Base-by-base conservation (phyloP, 1,140 invertebrate species). In the Lysiphlebus fabarum region DNA sequence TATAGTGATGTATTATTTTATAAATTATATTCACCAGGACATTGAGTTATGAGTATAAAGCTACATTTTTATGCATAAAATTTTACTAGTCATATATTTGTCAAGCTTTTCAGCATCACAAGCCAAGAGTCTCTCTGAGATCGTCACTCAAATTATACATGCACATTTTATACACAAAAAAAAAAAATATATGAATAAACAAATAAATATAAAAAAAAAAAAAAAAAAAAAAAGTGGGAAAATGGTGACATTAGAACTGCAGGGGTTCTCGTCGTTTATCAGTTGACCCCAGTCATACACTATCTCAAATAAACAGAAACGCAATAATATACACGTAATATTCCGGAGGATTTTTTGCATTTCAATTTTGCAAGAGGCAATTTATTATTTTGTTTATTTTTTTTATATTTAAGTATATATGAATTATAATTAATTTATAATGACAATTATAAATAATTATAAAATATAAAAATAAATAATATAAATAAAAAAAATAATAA, bases 391-490 rank as follows among this genome's bases (percentile, higher is more conserved):
- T 49, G 26, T 49, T 33, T 17, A 7, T 26, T 33, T 14, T 17
- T 4, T 26, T 49, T 11, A 11, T 7, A 34, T 8, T n/a, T 34
- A 6, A 1, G 47, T 34, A 5, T 34, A 5, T 34, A 34, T 34
- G 47, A 34, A 49, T 49, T 4, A 33, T 33, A 1, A 26, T 5
- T 10, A 1, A 6, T 5, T 33, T 17, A 6, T 6, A 17, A 48
- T 9, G 33, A 34, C 33, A 14, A 34, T 26, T 11, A 4, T 10
- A 33, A 9, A 1, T 26, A 14, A 33, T 9, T 26, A 33, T 10
- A 62, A 56, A 11, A 67, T 50, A 37, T 67, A 72, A 56, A 71
- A 70, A 56, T 72, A 71, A 11, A 71, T 8, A 26, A 71, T n/a
- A 17, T 71, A 72, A 53, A 43, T 34, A 10, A 70, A 14, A 48